Conservation (phyloP, 2,113 vertebrate species). For the Triplophysa rosa region DNA sequence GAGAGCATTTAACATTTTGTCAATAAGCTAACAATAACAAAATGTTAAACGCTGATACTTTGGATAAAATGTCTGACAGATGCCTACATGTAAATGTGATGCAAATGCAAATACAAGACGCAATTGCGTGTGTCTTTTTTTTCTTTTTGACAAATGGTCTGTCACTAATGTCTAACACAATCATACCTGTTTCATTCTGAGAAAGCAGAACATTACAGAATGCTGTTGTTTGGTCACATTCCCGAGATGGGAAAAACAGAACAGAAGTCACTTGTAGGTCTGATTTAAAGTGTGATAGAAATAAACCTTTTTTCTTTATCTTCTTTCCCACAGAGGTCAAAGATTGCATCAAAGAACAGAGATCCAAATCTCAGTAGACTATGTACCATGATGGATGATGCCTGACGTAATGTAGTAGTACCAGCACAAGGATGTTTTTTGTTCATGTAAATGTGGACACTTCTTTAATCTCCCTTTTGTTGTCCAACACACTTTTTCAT, state of each 20-base stretch:
- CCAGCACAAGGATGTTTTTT: no score
- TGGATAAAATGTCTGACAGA: no score
- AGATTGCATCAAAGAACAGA: neutral
- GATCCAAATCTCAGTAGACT: neutral
- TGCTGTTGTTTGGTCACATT: conserved; percentile 30
- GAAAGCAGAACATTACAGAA: conserved; percentile 4
- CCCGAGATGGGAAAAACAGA: conserved; percentile 21
- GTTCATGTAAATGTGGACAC: no score
- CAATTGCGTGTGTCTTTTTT: neutral
- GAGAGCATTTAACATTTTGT: no score
- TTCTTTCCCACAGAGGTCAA: conserved; percentile 3
- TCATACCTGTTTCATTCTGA: neutral
- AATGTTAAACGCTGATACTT: no score
- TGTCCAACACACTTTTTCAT: no score
- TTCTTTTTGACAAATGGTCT: conserved; percentile 16
- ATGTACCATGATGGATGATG: neutral
- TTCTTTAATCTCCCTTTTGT: no score
- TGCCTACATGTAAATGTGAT: no score
- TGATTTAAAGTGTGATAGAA: neutral
- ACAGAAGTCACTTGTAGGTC: neutral
- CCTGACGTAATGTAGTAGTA: no score
- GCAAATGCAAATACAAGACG: no score
- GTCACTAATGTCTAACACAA: conserved; percentile 15
- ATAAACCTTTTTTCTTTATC: neutral
- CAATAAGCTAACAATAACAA: no score